These are phyloP conservation scores for Diloba caeruleocephala DNA, from an alignment of 2,888 invertebrate genomes.

Conservation along the genomic window DNA sequence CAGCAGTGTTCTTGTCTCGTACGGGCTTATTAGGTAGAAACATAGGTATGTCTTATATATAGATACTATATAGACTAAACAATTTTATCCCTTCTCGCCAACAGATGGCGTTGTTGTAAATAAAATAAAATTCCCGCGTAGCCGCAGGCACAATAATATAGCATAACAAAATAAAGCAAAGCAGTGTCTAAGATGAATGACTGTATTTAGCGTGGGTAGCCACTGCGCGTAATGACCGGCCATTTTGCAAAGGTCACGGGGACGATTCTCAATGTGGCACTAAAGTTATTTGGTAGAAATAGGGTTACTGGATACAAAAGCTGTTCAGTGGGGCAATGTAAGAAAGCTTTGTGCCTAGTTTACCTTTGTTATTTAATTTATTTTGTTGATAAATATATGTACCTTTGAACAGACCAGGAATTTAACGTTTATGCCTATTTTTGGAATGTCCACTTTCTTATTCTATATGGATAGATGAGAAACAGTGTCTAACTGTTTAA, in stretches of 20 bases:
- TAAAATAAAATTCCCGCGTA: slow-evolving; percentile 1
- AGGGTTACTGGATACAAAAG: slow-evolving; percentile 39
- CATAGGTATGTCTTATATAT: no score
- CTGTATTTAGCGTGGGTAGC: slow-evolving; percentile 37
- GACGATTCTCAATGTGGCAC: slow-evolving; percentile 38
- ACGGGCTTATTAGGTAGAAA: no score
- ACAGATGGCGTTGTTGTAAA: slow-evolving; percentile 41
- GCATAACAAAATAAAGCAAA: slow-evolving; percentile 23
- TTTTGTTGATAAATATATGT: no score
- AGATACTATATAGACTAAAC: background rate
- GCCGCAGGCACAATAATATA: slow-evolving; percentile 5
- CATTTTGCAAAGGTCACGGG: slow-evolving; percentile 42
- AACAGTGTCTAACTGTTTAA: no score
- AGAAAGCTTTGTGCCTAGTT: slow-evolving; percentile 24
- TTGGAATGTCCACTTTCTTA: no score
- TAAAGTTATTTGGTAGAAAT: slow-evolving; percentile 36
- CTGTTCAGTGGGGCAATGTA: background rate
- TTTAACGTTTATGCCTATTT: no score
- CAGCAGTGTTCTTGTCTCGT: no score
- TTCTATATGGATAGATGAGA: no score
- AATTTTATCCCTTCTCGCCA: slow-evolving; percentile 4
- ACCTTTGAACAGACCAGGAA: background rate
- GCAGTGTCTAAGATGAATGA: slow-evolving; percentile 31
- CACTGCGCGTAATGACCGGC: slow-evolving; percentile 44
- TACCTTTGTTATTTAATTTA: background rate